These are phyloP conservation scores for Pomatorhinus ruficollis DNA, from an alignment of 2,113 vertebrate genomes.

Conservation along the genomic window DNA sequence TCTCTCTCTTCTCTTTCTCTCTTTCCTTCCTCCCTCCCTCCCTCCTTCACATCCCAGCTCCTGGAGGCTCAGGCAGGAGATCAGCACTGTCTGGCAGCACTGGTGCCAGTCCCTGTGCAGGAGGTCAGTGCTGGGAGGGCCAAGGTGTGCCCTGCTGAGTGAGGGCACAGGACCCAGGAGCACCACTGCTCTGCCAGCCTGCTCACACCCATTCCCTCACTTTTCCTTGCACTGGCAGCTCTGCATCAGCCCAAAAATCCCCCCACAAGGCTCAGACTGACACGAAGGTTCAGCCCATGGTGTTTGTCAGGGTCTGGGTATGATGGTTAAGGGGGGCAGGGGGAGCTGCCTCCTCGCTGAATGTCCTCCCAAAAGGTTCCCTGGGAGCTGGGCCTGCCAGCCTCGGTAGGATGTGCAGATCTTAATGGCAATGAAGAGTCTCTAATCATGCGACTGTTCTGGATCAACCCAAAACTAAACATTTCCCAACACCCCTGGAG, in stretches of 20 bases:
- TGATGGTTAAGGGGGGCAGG: not conserved
- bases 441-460: not conserved
- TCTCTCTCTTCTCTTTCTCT: too few species aligned
- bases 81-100: not conserved
- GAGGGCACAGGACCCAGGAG: not conserved
- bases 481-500: not conserved
- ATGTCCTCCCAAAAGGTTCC: not conserved
- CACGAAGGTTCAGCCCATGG: rapidly evolving
- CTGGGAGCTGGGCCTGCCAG: not conserved
- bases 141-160: not conserved
- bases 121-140: not conserved
- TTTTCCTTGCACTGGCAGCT: rapidly evolving
- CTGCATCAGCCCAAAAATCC: not conserved
- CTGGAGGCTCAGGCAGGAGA: not conserved
- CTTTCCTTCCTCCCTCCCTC: too few species aligned
- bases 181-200: not conserved
- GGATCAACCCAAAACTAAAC: not conserved
- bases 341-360: not conserved
- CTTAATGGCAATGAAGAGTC: not conserved
- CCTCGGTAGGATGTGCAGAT: not conserved
- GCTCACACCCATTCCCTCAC: rapidly evolving
- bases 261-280: not conserved
- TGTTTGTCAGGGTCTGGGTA: not conserved
- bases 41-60: not conserved
- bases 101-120: rapidly evolving